Base-by-base conservation (phyloP, 2,888 invertebrate species). In the Eupithecia insigniata region DNA sequence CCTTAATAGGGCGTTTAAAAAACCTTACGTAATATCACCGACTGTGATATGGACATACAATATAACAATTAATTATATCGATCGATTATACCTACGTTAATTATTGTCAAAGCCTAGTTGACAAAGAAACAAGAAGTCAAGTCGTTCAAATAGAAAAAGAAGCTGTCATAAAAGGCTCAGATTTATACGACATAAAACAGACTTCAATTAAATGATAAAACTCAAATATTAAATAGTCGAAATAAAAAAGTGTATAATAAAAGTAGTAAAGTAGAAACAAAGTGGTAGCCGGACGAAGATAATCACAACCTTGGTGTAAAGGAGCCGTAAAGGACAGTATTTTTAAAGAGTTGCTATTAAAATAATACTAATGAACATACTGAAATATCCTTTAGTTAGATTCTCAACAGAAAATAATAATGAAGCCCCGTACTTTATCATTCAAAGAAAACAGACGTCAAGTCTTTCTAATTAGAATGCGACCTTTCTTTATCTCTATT, bases 31-130 rank as follows among this genome's bases (percentile, higher is more conserved):
- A 34, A 34, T 39, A 64, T 64, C 22, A 75, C 34, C 73, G 74
- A 79, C 78, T 77, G 80, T 84, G 83, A 87, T 85, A 85, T 87
- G 84, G 77, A 81, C 80, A 32, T n/a, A n/a, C 10, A n/a, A n/a
- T 18, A 80, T 82, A 82, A 62, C 66, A 76, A 76, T 73, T 76
- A 75, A 14, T 55, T 55, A 26, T 14, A 55, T 55, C 55, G 60
- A 75, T 76, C 66, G 8, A 69, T 60, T 79, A 81, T 66, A 73
- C 69, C 78, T 78, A 81, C 69, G 68, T 76, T 79, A 81, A 79
- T 89, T 90, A 90, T 90, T 90, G 90, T 90, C 90, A 87, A 86
- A 82, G 78, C n/a, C 80, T 82, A 82, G 78, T 82, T 82, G 85
- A 83, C 83, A 78, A 76, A 78, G 66, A 78, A 77, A 62, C 16